Conservation (phyloP, 2,113 vertebrate genomes). For the Oncorhynchus nerka region DNA sequence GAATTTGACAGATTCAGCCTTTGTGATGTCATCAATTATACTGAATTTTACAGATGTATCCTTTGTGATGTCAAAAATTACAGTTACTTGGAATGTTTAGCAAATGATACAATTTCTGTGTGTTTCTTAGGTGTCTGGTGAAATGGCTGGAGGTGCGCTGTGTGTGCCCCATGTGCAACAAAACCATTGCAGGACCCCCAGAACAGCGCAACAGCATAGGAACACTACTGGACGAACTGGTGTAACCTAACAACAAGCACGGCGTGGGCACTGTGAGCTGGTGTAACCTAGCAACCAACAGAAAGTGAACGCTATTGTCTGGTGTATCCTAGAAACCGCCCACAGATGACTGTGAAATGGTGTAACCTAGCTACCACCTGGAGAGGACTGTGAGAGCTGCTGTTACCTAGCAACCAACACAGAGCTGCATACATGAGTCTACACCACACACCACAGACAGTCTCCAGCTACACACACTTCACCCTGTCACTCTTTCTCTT, state of each 20-base stretch:
- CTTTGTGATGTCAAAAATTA: too few relatives aligned
- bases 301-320: conserved; percentile 37
- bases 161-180: conserved; percentile 78
- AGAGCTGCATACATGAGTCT: conserved; percentile 38
- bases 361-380: conserved; percentile 61
- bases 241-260: conserved; percentile 45
- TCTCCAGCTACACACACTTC: conserved; percentile 55
- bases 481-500: conserved; percentile 18
- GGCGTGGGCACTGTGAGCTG: conserved; percentile 30
- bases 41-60: too few relatives aligned
- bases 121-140: conserved; percentile 66
- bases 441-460: conserved; percentile 64
- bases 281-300: conserved; percentile 24
- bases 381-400: conserved; percentile 42
- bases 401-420: conserved; percentile 65
- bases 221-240: conserved; percentile 69
- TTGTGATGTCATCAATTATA: too few relatives aligned
- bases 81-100: too few relatives aligned
- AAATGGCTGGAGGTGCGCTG: conserved; percentile 78
- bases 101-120: too few relatives aligned
- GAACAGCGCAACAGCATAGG: conserved; percentile 73
- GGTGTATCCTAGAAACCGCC: conserved; percentile 26
- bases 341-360: conserved; percentile 37
- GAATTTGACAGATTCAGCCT: too few relatives aligned
- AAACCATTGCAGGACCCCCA: conserved; percentile 65